Conservation (phyloP, 2,797 vertebrate species). For the Notoglanidium macrostoma region DNA sequence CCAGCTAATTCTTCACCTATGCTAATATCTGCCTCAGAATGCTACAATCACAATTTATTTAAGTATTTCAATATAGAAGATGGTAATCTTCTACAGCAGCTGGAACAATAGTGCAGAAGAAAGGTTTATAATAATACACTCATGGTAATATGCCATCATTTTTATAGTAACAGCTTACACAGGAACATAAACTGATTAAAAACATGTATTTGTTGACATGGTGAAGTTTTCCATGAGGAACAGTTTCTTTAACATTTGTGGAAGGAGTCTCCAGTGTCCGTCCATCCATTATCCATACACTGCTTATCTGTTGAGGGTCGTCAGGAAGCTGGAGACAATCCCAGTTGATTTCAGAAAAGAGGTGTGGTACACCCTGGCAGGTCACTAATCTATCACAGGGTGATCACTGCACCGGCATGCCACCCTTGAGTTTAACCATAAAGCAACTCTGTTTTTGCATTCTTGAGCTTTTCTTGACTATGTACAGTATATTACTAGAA, state of each 20-base stretch:
- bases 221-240: background rate
- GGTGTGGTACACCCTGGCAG: too few relatives aligned
- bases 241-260: background rate
- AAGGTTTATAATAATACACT: too few relatives aligned
- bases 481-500: background rate
- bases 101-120: background rate
- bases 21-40: background rate
- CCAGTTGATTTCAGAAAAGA: too few relatives aligned
- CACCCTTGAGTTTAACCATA: background rate
- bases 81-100: background rate
- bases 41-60: background rate
- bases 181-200: background rate
- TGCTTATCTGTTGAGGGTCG: too few relatives aligned
- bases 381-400: too few relatives aligned
- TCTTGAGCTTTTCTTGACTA: background rate
- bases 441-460: background rate
- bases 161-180: background rate
- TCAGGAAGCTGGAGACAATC: too few relatives aligned
- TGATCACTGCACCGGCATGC: too few relatives aligned
- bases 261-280: background rate
- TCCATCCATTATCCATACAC: too few relatives aligned
- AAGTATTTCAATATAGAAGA: background rate
- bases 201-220: background rate
- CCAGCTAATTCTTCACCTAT: background rate
- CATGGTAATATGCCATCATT: background rate